Base-by-base conservation (phyloP, 2,113 vertebrate species). In the Hoplias malabaricus region DNA sequence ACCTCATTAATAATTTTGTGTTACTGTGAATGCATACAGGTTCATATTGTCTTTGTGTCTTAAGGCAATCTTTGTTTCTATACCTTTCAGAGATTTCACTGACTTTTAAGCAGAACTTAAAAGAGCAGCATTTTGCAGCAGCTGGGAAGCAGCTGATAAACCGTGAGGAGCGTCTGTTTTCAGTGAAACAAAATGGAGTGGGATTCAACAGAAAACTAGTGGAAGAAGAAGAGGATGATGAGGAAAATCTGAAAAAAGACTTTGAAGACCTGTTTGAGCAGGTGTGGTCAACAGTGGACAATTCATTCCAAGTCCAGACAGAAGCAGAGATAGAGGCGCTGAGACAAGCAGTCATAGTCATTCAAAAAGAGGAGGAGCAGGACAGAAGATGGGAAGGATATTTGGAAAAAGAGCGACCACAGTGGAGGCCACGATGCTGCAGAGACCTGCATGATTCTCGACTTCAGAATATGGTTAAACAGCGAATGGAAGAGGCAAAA, bases 321-420 rank as follows among this genome's bases (percentile, higher is more conserved):
- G 54, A 83, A 13, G 81, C 69, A 61, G 81, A 87, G 1, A 83
- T 82, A 1, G 86, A 90, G 4, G 63, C 79, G 12, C 86, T 97
- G 66, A 88, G 73, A 31, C 92, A 94, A 53, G 96, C 95, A 1
- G 89, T 95, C 34, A 86, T 84, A 0, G 89, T 92, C 38, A 78
- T 98, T 33, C 73, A 83, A 2, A 92, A 92, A 77, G 94, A 96
- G 82, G 93, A 94, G 63, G 81, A 87, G 25, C 94, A 93, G 87
- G 95, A 97, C 80, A 75, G 57, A 11, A 80, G 13, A 29, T 93
- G 88, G 84, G 21, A 0, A 0, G 80, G 40, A 0, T 85, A 84
- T 7, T 77, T 27, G 21, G 27, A 10, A 34, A 5, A 27, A 31
- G 59, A 73, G 33, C 13, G 31, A 0, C 71, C 78, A 11, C 13